Conservation (phyloP, 2,797 vertebrate genomes). For the Dallia pectoralis region DNA sequence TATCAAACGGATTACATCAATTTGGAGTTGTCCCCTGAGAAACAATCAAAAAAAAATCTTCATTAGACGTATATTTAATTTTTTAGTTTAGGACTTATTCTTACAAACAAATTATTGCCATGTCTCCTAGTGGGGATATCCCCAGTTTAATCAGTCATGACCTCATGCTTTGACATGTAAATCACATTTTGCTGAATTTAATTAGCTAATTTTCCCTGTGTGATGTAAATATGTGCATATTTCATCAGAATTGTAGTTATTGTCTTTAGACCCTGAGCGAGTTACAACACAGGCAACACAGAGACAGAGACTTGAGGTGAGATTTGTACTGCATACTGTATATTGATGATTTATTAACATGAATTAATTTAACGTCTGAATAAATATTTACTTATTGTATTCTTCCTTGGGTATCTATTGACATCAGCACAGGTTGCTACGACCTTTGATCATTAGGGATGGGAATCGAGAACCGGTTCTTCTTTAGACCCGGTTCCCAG, state of each 20-base stretch:
- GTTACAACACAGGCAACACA: slow-evolving; percentile 52
- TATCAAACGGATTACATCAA: too few relatives aligned
- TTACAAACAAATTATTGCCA: slow-evolving; percentile 72
- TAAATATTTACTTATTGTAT: too few relatives aligned
- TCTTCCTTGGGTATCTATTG: too few relatives aligned
- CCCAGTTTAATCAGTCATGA: slow-evolving; percentile 73
- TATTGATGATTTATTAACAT: not conserved
- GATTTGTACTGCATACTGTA: not conserved
- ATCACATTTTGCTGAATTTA: slow-evolving; percentile 62
- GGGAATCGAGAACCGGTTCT: too few relatives aligned
- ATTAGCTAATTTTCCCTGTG: slow-evolving; percentile 49
- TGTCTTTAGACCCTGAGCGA: slow-evolving; percentile 55
- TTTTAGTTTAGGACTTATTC: slow-evolving; percentile 69
- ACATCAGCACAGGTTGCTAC: too few relatives aligned
- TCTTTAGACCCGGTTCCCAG: too few relatives aligned
- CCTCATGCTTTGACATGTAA: slow-evolving; percentile 66
- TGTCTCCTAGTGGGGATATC: slow-evolving; percentile 55
- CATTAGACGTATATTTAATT: slow-evolving; percentile 66
- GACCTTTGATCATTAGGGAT: too few relatives aligned
- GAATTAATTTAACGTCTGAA: not conserved
- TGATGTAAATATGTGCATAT: slow-evolving; percentile 63
- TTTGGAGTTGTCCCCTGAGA: too few relatives aligned
- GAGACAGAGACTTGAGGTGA: slow-evolving; percentile 13
- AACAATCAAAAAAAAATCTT: slow-evolving; percentile 49
- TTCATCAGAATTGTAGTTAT: slow-evolving; percentile 64